A percentile compares a stretch with the other conserved stretches of the same genome.
Conservation (phyloP, 2,113 vertebrate genomes). For the Pangasianodon hypophthalmus region DNA sequence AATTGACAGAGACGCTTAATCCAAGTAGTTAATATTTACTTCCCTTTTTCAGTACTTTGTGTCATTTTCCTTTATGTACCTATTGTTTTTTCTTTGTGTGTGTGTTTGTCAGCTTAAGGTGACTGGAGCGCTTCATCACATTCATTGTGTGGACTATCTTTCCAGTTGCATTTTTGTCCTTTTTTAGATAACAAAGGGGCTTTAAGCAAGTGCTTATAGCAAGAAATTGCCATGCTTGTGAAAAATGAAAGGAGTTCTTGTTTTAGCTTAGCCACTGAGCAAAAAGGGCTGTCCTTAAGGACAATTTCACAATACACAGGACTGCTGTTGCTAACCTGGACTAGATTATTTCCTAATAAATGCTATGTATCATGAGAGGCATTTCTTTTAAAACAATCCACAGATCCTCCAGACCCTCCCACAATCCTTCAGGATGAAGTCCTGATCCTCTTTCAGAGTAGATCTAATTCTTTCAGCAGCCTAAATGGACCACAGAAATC, state of each 20-base stretch:
- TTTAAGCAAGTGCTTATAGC: background rate
- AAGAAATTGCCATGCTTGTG: background rate
- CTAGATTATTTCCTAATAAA: slow-evolving; percentile 16
- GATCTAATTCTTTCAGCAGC: slow-evolving; percentile 46
- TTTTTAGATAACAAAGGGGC: background rate
- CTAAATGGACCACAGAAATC: slow-evolving; percentile 45
- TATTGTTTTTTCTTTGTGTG: background rate
- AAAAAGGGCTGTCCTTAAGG: background rate
- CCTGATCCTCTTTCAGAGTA: slow-evolving; percentile 42
- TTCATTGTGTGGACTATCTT: background rate
- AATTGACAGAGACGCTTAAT: background rate
- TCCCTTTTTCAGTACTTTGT: background rate
- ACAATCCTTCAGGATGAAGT: slow-evolving; percentile 33
- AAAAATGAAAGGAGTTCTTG: background rate
- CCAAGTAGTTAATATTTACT: background rate
- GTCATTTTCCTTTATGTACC: background rate
- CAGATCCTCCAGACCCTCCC: slow-evolving; percentile 36
- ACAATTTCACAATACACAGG: background rate
- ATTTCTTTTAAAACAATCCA: slow-evolving; percentile 37
- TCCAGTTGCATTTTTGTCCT: background rate
- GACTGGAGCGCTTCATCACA: background rate
- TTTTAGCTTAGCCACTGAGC: background rate
- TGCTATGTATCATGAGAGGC: background rate
- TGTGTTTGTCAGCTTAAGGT: background rate
- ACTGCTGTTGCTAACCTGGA: slow-evolving; percentile 21